phyloP scores from a whole-genome alignment of 2,888 invertebrate genomes.

The Ptychoptera albimana region DNA sequence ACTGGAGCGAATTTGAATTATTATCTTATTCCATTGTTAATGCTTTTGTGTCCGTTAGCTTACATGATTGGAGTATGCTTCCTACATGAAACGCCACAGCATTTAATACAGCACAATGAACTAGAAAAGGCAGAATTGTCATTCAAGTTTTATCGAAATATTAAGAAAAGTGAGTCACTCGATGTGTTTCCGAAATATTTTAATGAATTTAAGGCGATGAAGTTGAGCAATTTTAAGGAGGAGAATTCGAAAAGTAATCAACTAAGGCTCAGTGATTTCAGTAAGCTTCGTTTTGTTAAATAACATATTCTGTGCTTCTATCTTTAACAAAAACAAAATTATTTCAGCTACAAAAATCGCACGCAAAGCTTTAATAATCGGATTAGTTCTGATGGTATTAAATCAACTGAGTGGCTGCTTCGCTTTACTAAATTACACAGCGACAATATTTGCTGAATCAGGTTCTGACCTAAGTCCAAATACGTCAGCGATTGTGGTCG shows the following conservation, averaged over 20 bases:
- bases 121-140: slow-evolving; percentile 18
- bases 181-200: too few relatives aligned
- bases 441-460: slow-evolving; percentile 22
- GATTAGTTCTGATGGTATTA: slow-evolving; percentile 20
- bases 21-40: slow-evolving; percentile 19
- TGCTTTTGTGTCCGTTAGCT: slow-evolving; percentile 17
- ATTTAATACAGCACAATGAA: slow-evolving; percentile 15
- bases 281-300: too few relatives aligned
- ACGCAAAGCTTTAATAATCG: slow-evolving; percentile 20
- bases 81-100: slow-evolving; percentile 22
- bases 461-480: slow-evolving; percentile 23
- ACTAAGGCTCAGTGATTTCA: too few relatives aligned
- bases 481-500: slow-evolving; percentile 24
- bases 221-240: too few relatives aligned
- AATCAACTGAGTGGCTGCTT: slow-evolving; percentile 27
- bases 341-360: slow-evolving; percentile 18
- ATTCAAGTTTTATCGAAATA: slow-evolving; percentile 20
- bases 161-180: neutral
- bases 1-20: slow-evolving; percentile 21
- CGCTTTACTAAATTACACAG: slow-evolving; percentile 26
- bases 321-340: neutral
- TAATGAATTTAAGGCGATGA: too few relatives aligned
- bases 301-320: too few relatives aligned
- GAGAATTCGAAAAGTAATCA: too few relatives aligned
- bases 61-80: slow-evolving; percentile 16